A percentile compares a stretch with the other conserved stretches of the same genome.
Conservation (phyloP, 2,797 vertebrate species). For the Tachyglossus aculeatus region DNA sequence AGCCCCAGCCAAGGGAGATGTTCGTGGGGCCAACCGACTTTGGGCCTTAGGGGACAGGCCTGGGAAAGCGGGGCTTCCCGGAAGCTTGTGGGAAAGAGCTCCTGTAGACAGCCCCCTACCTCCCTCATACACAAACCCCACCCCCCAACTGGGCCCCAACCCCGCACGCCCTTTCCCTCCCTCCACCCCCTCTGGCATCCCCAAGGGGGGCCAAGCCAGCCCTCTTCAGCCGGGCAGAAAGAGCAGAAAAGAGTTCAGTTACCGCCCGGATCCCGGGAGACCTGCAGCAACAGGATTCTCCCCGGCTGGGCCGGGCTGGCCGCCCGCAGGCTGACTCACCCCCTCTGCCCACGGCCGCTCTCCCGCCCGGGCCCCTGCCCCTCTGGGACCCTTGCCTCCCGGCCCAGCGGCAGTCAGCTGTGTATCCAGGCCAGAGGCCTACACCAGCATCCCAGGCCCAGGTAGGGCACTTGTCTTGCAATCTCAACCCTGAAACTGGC, state of each 20-base stretch:
- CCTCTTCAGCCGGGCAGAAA: not conserved
- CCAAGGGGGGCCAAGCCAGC: not conserved
- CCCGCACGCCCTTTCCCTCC: not conserved
- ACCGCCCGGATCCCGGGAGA: slow-evolving; percentile 11
- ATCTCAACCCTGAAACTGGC: too few relatives aligned
- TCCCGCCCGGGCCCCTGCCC: too few relatives aligned
- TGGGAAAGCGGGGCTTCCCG: not conserved
- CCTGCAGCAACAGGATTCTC: slow-evolving; percentile 23
- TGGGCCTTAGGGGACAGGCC: not conserved
- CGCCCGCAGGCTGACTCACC: too few relatives aligned
- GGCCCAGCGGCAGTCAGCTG: too few relatives aligned
- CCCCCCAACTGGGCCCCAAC: not conserved
- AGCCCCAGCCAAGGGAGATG: too few relatives aligned
- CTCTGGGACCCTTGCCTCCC: too few relatives aligned
- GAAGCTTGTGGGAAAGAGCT: not conserved
- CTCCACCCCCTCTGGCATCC: not conserved
- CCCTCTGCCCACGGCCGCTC: too few relatives aligned
- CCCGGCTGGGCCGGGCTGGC: too few relatives aligned
- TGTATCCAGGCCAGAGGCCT: too few relatives aligned
- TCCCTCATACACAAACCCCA: too few relatives aligned
- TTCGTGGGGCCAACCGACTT: not conserved
- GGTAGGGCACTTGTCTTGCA: too few relatives aligned
- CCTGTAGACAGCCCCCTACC: not conserved
- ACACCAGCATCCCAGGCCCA: too few relatives aligned
- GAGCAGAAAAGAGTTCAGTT: slow-evolving; percentile 33